phyloP scores from a whole-genome alignment of 2,888 invertebrate species.

The Laspeyria flexula region DNA sequence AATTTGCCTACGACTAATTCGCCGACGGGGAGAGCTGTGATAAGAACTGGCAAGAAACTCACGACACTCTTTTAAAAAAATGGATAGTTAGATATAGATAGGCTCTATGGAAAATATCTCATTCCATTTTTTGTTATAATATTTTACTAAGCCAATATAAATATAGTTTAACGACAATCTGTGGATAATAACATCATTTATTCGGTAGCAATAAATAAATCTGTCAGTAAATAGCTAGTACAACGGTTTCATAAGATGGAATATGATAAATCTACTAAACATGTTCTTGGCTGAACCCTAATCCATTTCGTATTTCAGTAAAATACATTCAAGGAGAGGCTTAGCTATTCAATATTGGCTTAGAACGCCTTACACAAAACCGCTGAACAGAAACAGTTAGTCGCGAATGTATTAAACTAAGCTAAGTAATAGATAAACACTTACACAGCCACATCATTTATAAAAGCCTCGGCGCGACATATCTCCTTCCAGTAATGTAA shows the following conservation, averaged over 20 bases:
- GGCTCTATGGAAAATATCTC: too few species aligned
- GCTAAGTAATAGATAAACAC: neutral
- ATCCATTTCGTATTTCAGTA: conserved; percentile 11
- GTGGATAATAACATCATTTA: neutral
- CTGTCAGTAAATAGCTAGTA: neutral
- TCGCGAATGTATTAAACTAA: neutral
- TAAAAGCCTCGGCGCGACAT: neutral
- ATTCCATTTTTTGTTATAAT: too few species aligned
- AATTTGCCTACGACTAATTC: too few species aligned
- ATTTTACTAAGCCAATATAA: too few species aligned
- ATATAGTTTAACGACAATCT: too few species aligned
- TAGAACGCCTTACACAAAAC: neutral
- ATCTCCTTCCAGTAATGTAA: conserved; percentile 17
- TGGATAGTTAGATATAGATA: too few species aligned
- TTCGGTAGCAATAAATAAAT: neutral
- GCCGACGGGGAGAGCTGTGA: too few species aligned
- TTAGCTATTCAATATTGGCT: conserved; percentile 1
- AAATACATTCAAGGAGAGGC: neutral
- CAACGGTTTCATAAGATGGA: neutral
- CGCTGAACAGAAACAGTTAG: neutral
- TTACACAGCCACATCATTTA: neutral
- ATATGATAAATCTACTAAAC: conserved; percentile 5
- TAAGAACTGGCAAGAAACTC: too few species aligned
- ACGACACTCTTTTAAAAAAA: too few species aligned
- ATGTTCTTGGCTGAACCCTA: conserved; percentile 17